Evolutionary conservation across 2,888 invertebrate genomes (phyloP), one percentile per base, ranked within the genome.

Genomic region (Netelia inedita): DNA sequence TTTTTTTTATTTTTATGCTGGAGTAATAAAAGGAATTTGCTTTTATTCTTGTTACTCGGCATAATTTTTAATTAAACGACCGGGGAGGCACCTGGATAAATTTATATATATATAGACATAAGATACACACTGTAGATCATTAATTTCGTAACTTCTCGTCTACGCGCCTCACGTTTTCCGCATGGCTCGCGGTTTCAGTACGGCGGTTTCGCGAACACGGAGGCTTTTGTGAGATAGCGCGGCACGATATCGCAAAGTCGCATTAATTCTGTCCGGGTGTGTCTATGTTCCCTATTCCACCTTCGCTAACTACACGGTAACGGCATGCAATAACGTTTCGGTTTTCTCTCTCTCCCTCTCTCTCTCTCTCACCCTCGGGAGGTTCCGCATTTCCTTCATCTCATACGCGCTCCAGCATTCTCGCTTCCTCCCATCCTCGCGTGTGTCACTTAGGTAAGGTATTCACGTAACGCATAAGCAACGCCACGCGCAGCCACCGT

Each of bases 381-480:
- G 6, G 35, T 63, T 43, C 21, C 35, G 68, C 63, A 66, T 63
- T 63, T 65, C 53, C 57, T 69, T 68, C 59, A 16, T 28, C 69
- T 63, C 53, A 53, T 41, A 50, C 28, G 19, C 28, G 23, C 59
- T 66, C 61, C 66, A 46, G 57, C 59, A 65, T 14, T 68, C 74
- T 59, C 79, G 61, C 74, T 43, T 43, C 21, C 83, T 81, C 78
- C 78, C 82, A 80, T 85, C 68, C 85, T 85, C 73, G 88, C 82
- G 82, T 66, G 82, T 66, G 79, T 90, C 90, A 89, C 90, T 93
- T 92, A 90, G 89, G 92, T 92, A 93, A 93, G 92, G 91, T 91
- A 92, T 93, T 93, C 93, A 93, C 93, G 93, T 93, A 93, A 92
- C 93, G 90, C 93, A 93, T 93, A 93, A 93, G 93, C 92, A 93